Evolutionary conservation across 2,797 vertebrate species (phyloP), one percentile per base, ranked within the genome.

Genomic region (Coregonus suidteri): DNA sequence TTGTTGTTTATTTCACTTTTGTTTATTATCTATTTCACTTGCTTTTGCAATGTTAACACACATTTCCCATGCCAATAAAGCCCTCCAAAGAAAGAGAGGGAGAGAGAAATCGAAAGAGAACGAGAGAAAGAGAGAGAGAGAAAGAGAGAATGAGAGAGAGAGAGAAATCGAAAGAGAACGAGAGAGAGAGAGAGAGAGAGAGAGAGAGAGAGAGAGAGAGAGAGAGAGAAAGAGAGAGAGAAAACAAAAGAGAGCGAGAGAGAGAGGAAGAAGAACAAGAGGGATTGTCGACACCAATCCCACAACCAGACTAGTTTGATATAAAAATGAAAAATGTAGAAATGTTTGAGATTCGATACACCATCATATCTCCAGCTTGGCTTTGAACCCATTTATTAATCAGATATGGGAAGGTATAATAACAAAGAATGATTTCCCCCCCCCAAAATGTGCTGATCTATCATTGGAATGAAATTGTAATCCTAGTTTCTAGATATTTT

Each of bases 271-370:
- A 52, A 52, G 3, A 53, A 1, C 0, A 3, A 1, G 52, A 53
- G 52, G 4, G 52, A 53, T 53, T 53, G 52, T 15, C 14, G 1
- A 54, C 3, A 53, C 52, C 14, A 54, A 18, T 4, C 15, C 52
- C 52, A 54, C 37, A 54, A 16, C 11, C 52, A 54, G 20, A 20
- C 20, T 0, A 20, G 20, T 20, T 20, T 20, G 20, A 0, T n/a
- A 20, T 20, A 16, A 35, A 16, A 79, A 69, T 66, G 15, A 65
- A 84, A 89, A 86, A 87, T 82, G 80, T 84, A 89, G 84, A 90
- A 88, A 84, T 76, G 77, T 82, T 79, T 71, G 87, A 91, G 86
- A 91, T 92, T 89, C 90, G 84, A 91, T 92, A 90, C 88, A 83
- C 74, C 67, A 84, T 85, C 85, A 88, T 84, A 79, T 77, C 56